Percentiles rank a stretch among this genome's conserved stretches.
These are phyloP conservation scores for Muscina levida DNA, from an alignment of 2,888 invertebrate genomes.

Conservation along the genomic window DNA sequence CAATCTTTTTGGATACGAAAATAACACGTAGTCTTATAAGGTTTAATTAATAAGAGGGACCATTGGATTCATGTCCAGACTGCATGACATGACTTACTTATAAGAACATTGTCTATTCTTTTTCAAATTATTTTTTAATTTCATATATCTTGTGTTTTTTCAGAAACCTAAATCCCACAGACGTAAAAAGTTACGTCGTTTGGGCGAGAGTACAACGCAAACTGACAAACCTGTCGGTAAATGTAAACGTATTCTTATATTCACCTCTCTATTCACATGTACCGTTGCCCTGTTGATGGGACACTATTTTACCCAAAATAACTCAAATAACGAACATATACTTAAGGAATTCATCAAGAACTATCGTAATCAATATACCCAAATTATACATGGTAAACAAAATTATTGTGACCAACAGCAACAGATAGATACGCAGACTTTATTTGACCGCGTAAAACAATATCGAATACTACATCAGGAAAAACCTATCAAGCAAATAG, in stretches of 20 bases:
- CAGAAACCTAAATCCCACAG: slow-evolving; percentile 48
- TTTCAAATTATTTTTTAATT: too few species aligned
- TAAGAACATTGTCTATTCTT: too few species aligned
- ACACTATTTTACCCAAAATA: slow-evolving; percentile 55
- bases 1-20: too few species aligned
- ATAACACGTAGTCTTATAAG: too few species aligned
- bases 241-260: slow-evolving; percentile 54
- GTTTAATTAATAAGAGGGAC: too few species aligned
- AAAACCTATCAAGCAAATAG: slow-evolving; percentile 70
- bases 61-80: too few species aligned
- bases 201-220: slow-evolving; percentile 37
- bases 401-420: slow-evolving; percentile 73
- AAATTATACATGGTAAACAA: slow-evolving; percentile 72
- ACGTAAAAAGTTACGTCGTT: slow-evolving; percentile 63
- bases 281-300: slow-evolving; percentile 55
- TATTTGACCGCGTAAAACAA: slow-evolving; percentile 68
- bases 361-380: slow-evolving; percentile 73
- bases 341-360: slow-evolving; percentile 62
- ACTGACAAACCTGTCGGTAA: slow-evolving; percentile 8
- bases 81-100: too few species aligned
- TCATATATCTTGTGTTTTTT: too few species aligned
- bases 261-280: slow-evolving; percentile 36
- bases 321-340: slow-evolving; percentile 45
- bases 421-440: slow-evolving; percentile 54
- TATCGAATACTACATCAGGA: slow-evolving; percentile 69